These are phyloP conservation scores for Xanthorhoe designata DNA, from an alignment of 2,888 invertebrate species.

Conservation along the genomic window DNA sequence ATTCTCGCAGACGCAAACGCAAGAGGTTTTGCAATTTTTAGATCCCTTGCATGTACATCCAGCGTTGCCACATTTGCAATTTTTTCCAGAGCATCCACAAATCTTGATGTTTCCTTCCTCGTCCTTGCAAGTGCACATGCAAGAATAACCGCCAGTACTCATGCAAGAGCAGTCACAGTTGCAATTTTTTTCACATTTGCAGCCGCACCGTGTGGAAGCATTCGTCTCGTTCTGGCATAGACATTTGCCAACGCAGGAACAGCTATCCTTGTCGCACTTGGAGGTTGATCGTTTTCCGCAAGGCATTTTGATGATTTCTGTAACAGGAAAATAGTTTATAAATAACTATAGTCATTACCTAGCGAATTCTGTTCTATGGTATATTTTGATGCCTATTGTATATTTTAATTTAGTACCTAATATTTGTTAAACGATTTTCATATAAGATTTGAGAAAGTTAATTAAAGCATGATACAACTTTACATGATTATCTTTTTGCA, in stretches of 20 bases:
- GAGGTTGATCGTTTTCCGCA: constrained; percentile 55
- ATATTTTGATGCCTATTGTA: not conserved
- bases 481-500: too few species aligned
- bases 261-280: constrained; percentile 52
- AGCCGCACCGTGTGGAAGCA: constrained; percentile 47
- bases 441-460: too few species aligned
- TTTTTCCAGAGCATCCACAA: constrained; percentile 47
- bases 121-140: constrained; percentile 49
- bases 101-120: constrained; percentile 43
- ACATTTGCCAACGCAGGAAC: constrained; percentile 51
- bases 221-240: constrained; percentile 46
- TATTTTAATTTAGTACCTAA: too few species aligned
- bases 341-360: not conserved
- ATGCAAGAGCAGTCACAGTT: constrained; percentile 57
- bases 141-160: constrained; percentile 47
- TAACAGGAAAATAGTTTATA: not conserved
- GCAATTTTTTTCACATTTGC: constrained; percentile 47
- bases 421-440: too few species aligned
- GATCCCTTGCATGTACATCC: not conserved
- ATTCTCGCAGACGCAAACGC: constrained; percentile 38
- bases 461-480: too few species aligned
- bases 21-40: constrained; percentile 11
- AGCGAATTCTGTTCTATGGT: not conserved
- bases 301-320: constrained; percentile 54
- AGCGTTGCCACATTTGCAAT: not conserved